Percentiles rank a stretch among this genome's conserved stretches.
Evolutionary conservation across 1,140 invertebrate genomes (phyloP).

Genomic region (Ruditapes philippinarum): DNA sequence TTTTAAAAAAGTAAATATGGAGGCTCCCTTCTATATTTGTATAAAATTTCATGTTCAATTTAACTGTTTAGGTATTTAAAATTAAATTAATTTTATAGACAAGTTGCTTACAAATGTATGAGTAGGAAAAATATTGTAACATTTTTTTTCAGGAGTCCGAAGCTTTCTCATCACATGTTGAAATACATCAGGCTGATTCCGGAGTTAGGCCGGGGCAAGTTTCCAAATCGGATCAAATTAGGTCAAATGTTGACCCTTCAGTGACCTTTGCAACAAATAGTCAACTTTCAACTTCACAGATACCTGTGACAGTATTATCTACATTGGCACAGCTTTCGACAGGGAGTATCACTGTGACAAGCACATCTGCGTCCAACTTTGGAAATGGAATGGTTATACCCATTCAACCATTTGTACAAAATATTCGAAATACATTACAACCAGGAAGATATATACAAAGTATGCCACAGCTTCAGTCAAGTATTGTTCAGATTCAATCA

Average conservation of each 20-base stretch:
- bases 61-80: too few relatives aligned
- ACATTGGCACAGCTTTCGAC: not conserved
- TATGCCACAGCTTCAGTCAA: not conserved
- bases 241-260: not conserved
- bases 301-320: not conserved
- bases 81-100: too few relatives aligned
- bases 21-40: too few relatives aligned
- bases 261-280: not conserved
- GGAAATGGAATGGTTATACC: slow-evolving; percentile 30
- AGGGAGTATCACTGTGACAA: not conserved
- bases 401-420: slow-evolving; percentile 42
- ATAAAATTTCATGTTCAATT: too few relatives aligned
- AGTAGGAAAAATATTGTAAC: too few relatives aligned
- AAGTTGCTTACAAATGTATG: too few relatives aligned
- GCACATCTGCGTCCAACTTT: not conserved
- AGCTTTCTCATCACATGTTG: too few relatives aligned
- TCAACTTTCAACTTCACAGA: not conserved
- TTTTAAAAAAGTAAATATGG: too few relatives aligned
- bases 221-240: not conserved
- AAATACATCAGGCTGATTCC: too few relatives aligned
- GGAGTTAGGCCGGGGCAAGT: too few relatives aligned
- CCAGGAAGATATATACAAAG: not conserved
- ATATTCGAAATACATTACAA: not conserved
- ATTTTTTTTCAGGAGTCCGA: too few relatives aligned
- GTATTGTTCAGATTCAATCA: not conserved